These are phyloP conservation scores for Brachylomia viminalis DNA, from an alignment of 2,888 invertebrate genomes.

Conservation along the genomic window DNA sequence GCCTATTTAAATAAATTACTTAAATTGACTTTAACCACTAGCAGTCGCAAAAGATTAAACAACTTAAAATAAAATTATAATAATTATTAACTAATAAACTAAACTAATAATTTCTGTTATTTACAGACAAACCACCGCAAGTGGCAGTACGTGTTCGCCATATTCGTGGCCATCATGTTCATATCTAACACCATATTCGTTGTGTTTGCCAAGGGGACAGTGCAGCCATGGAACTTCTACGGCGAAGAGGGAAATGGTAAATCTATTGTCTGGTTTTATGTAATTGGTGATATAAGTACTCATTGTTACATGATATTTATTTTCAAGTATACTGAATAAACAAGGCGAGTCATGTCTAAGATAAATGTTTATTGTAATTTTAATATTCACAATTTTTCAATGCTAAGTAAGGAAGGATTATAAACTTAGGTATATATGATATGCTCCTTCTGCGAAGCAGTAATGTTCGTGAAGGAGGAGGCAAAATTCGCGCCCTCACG, in stretches of 20 bases:
- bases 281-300: not conserved
- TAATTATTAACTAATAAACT: too few relatives aligned
- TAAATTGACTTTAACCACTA: not conserved
- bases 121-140: slow-evolving; percentile 78
- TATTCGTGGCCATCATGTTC: slow-evolving; percentile 87
- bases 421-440: too few relatives aligned
- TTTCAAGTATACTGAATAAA: not conserved
- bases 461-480: too few relatives aligned
- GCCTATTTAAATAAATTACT: too few relatives aligned
- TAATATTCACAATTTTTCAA: too few relatives aligned
- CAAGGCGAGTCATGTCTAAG: too few relatives aligned
- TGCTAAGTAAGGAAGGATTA: too few relatives aligned
- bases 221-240: slow-evolving; percentile 93
- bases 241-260: slow-evolving; percentile 72
- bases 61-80: too few relatives aligned
- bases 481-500: too few relatives aligned
- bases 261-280: not conserved
- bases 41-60: not conserved
- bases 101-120: not conserved
- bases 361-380: too few relatives aligned
- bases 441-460: too few relatives aligned
- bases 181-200: slow-evolving; percentile 92
- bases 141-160: slow-evolving; percentile 93
- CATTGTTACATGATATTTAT: not conserved
- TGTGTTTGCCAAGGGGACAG: slow-evolving; percentile 91